These are phyloP conservation scores for Catocala sponsa DNA, from an alignment of 2,888 invertebrate species.

Conservation along the genomic window DNA sequence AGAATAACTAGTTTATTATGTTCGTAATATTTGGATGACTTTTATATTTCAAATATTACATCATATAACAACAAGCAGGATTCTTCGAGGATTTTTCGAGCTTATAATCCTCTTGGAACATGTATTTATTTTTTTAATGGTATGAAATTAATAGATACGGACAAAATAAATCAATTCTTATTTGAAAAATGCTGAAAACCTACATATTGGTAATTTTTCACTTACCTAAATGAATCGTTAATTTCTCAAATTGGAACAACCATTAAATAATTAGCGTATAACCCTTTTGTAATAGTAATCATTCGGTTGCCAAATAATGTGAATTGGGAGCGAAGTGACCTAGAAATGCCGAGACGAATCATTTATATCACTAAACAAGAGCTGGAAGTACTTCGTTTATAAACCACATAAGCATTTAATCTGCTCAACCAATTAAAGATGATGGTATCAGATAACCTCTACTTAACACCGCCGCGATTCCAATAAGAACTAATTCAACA, in stretches of 20 bases:
- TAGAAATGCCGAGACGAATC: conserved; percentile 28
- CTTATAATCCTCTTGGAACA: conserved; percentile 7
- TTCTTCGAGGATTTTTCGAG: conserved; percentile 2
- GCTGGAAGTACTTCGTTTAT: conserved; percentile 10
- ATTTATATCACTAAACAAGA: conserved; percentile 12
- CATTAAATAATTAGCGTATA: conserved; percentile 35
- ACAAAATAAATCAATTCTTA: no score
- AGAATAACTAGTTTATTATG: neutral
- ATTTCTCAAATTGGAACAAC: conserved; percentile 34
- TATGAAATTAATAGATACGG: no score
- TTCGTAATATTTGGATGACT: conserved; percentile 5
- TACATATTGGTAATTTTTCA: conserved; percentile 21
- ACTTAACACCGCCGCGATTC: conserved; percentile 6
- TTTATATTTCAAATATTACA: conserved; percentile 23
- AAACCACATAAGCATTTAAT: conserved; percentile 7
- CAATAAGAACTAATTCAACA: conserved; percentile 11
- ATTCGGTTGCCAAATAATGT: conserved; percentile 25
- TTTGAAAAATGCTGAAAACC: neutral
- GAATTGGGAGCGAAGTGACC: conserved; percentile 26
- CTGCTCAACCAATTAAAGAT: conserved; percentile 17
- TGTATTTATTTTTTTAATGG: no score
- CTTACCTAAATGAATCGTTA: conserved; percentile 32
- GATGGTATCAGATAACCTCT: conserved; percentile 15
- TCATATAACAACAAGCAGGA: conserved; percentile 5
- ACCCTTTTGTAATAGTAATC: conserved; percentile 33